Percentiles rank a stretch among this genome's conserved stretches.
These are phyloP conservation scores for Dynastes tityus DNA, from an alignment of 2,888 invertebrate genomes.

Conservation along the genomic window DNA sequence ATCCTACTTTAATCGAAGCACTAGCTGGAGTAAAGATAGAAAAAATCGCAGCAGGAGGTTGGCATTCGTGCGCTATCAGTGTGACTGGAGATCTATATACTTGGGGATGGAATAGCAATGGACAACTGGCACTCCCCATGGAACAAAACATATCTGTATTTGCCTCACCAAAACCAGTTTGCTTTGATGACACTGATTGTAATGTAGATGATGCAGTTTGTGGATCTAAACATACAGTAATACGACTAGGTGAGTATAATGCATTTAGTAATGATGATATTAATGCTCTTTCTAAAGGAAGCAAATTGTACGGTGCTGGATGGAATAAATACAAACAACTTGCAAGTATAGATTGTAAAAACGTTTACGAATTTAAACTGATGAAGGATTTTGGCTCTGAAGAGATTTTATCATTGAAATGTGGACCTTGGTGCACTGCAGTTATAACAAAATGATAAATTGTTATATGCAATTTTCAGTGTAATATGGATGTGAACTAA, in stretches of 20 bases:
- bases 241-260: slow-evolving; percentile 73
- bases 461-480: slow-evolving; percentile 53
- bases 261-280: neutral
- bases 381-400: slow-evolving; percentile 60
- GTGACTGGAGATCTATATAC: slow-evolving; percentile 86
- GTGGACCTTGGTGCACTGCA: slow-evolving; percentile 72
- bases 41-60: slow-evolving; percentile 85
- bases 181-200: slow-evolving; percentile 68
- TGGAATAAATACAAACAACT: slow-evolving; percentile 89
- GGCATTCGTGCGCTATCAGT: slow-evolving; percentile 89
- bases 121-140: slow-evolving; percentile 83
- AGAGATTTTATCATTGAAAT: slow-evolving; percentile 63
- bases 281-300: slow-evolving; percentile 69
- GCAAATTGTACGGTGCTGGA: slow-evolving; percentile 82
- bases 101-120: slow-evolving; percentile 94
- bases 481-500: neutral
- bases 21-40: slow-evolving; percentile 83
- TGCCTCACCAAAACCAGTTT: slow-evolving; percentile 72
- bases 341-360: slow-evolving; percentile 70
- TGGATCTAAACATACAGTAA: slow-evolving; percentile 84
- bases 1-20: slow-evolving; percentile 80
- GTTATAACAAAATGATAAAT: slow-evolving; percentile 55
- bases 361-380: slow-evolving; percentile 61
- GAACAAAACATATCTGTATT: slow-evolving; percentile 69
- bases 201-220: slow-evolving; percentile 76